phyloP scores from a whole-genome alignment of 2,888 invertebrate species.

The Pollenia amentaria region DNA sequence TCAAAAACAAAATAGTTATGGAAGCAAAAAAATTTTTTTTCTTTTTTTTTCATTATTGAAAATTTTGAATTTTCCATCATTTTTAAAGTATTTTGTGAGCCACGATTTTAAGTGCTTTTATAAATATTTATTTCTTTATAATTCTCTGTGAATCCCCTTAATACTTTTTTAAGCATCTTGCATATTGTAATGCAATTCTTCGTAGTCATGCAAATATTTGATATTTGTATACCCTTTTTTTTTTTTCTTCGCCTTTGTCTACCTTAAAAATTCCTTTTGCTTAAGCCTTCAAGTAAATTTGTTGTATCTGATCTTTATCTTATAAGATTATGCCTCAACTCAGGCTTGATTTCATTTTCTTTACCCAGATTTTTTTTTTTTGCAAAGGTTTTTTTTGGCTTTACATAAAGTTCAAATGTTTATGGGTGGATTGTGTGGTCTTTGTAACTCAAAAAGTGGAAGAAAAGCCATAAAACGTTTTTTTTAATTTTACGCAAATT shows the following conservation, averaged over 20 bases:
- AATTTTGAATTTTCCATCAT: not conserved
- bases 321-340: slow-evolving; percentile 41
- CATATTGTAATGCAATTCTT: slow-evolving; percentile 8
- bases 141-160: slow-evolving; percentile 32
- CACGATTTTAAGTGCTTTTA: too few relatives aligned
- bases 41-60: not conserved
- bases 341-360: slow-evolving; percentile 32
- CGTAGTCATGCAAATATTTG: slow-evolving; percentile 36
- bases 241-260: not conserved
- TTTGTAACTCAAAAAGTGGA: slow-evolving; percentile 18
- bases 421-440: slow-evolving; percentile 53
- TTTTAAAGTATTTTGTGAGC: too few relatives aligned
- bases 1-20: slow-evolving; percentile 20
- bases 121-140: too few relatives aligned
- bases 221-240: slow-evolving; percentile 23
- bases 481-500: slow-evolving; percentile 65
- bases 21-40: not conserved
- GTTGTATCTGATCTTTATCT: slow-evolving; percentile 44
- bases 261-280: slow-evolving; percentile 35
- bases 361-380: slow-evolving; percentile 27
- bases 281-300: not conserved
- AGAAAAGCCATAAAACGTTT: not conserved
- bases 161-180: not conserved
- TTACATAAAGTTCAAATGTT: slow-evolving; percentile 66
- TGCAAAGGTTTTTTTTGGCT: slow-evolving; percentile 39